Base-by-base conservation (phyloP, 2,888 invertebrate species). In the Lasioglossum malachurum region DNA sequence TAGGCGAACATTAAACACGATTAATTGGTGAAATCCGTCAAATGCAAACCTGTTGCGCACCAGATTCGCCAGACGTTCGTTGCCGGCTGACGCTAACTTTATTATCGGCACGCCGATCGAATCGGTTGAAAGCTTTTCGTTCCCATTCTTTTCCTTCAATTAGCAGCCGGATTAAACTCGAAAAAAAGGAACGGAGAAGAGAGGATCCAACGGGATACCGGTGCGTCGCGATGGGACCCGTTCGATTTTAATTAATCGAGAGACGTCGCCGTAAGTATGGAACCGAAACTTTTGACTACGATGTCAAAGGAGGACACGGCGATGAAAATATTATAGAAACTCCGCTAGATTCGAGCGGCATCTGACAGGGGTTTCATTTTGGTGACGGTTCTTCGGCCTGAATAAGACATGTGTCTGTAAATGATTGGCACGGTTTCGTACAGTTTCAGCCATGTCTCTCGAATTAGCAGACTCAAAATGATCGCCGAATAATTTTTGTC, bases 21-120 rank as follows among this genome's bases (percentile, higher is more conserved):
- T 75, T 85, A 84, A 84, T 83, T 75, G 83, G 27, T 38, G 74
- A 78, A 60, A 84, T 86, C 80, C 77, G 84, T 78, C 84, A 84
- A 86, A 84, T 57, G 77, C 77, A 76, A 69, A 85, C 85, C 82
- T 82, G 85, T 87, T 85, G 85, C 85, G 74, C 85, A 57, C 74
- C 41, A 41, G 46, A 79, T 82, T 44, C 67, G 67, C 35, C 57
- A 31, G 81, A 35, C 31, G 69, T 57, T 35, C 64, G 60, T 53
- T 69, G 53, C 69, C 44, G 27, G 44, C 75, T 27, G 41, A 75
- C 7, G 53, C 23, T 46, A 44, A 38, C 71, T 57, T 84, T 49
- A 46, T 78, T 49, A 74, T 23, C 41, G 64, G 27, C 31, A 41
- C 38, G 71, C n/a, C 60, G 41, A 75, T 78, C 75, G 78, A 60